Base-by-base conservation (phyloP, 1,140 invertebrate genomes). In the Trinorchestia longiramus region DNA sequence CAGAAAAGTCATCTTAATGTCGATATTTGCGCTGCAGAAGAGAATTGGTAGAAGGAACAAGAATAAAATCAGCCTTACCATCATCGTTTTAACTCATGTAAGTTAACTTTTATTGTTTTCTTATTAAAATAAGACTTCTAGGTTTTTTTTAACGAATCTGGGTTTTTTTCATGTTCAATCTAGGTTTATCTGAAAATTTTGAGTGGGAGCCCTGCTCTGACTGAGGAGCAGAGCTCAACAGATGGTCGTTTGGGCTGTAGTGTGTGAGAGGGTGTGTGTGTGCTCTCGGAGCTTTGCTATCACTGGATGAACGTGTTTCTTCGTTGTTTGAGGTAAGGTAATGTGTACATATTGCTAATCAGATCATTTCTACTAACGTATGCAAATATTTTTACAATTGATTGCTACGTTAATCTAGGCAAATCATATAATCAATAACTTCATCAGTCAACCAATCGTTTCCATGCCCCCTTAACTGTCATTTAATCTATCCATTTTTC, bases 221-320 rank as follows among this genome's bases (percentile, higher is more conserved):
- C 41, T 42, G n/a, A n/a, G n/a, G n/a, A n/a, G n/a, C n/a, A n/a
- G 88, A 90, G 88, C 88, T 90, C 88, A 90, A 90, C 88, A 90
- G 88, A 90, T 90, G 88, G 88, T 90, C 88, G n/a, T 90, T 90
- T 28, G 88, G 41, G 43, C 15, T 90, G 88, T 28, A 1, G 88
- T 43, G 88, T 28, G 88, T 42, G 88, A 42, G 88, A 90, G 88
- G 88, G 88, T 42, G 88, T 90, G 88, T 90, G 88, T 42, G 88
- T 90, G 43, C 88, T 90, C 88, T 43, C 23, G 88, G n/a, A 36
- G 88, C 28, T 90, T 77, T 11, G 88, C 28, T 42, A 90, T 42
- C 88, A 42, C 88, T 77, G 62, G 62, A 23, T 77, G 3, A 90
- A 90, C 23, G n/a, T 42, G 88, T 43, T 90, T 90, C 88, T 90